Evolutionary conservation across 2,888 invertebrate species (phyloP), one percentile per base, ranked within the genome.

Genomic region (Drosophila mercatorum): DNA sequence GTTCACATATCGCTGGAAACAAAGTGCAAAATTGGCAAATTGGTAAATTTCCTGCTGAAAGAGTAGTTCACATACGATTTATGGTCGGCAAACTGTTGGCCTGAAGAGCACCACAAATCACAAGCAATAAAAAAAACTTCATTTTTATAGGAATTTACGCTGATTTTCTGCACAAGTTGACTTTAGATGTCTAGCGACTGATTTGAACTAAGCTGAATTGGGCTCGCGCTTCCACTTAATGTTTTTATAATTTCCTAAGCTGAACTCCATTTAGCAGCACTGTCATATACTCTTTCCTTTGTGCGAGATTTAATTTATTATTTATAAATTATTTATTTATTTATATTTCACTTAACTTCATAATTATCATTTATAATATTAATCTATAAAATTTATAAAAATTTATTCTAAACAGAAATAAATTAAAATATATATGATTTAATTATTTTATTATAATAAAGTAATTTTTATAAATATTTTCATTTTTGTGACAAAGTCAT

Each of bases 1-100:
- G 53, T 0, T 65, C 61, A 28, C 84, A 84, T n/a, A 61, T 41
- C 26, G 44, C 85, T 83, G 7, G n/a, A 41, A 51, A 12, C 26
- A 43, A 38, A 2, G 6, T 5, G n/a, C 0, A 28, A 17, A 17
- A 1, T n/a, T 14, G 12, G 2, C 0, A 26, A 26, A 1, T n/a
- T 14, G 11, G 0, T 0, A 5, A 49, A 49, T 56, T 34, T 34
- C 7, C 7, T 34, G 2, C 17, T n/a, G 2, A 6, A 10, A n/a
- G 22, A 1, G 12, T 8, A 44, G 36, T 11, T 11, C 11, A 49
- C 74, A 64, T 36, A 79, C 61, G 52, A 74, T 57, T 63, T 62
- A 61, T 74, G 2, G 70, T 22, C 2, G 71, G 71, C 11, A 51
- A 12, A 5, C 69, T 31, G 22, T 56, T 68, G 17, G 55, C 58